A percentile compares a stretch with the other conserved stretches of the same genome.
These are phyloP conservation scores for Coreoperca whiteheadi DNA, from an alignment of 2,113 vertebrate genomes.

Conservation along the genomic window DNA sequence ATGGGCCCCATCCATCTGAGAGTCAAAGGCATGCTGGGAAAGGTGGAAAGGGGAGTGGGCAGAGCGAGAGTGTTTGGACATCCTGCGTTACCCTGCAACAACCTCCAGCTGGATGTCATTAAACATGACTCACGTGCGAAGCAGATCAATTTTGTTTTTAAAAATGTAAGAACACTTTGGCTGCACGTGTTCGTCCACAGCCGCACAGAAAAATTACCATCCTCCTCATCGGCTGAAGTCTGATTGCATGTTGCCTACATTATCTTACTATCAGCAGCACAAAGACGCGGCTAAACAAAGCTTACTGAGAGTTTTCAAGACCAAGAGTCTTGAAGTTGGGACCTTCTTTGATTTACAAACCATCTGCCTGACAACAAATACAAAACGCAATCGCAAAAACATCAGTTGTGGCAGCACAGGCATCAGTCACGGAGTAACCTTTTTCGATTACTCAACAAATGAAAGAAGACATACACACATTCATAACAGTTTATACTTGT, in stretches of 20 bases:
- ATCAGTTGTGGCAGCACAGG: not conserved
- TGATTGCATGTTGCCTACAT: constrained; percentile 5
- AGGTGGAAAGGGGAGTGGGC: constrained; percentile 33
- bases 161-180: constrained; percentile 42
- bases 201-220: constrained; percentile 23
- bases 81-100: constrained; percentile 53
- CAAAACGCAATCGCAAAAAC: not conserved
- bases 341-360: not conserved
- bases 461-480: constrained; percentile 9
- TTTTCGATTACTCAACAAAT: not conserved
- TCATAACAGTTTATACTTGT: constrained; percentile 7
- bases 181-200: constrained; percentile 50
- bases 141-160: constrained; percentile 59
- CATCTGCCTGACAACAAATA: not conserved
- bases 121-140: constrained; percentile 55
- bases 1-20: constrained; percentile 53
- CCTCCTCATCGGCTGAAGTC: not conserved
- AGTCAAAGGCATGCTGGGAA: constrained; percentile 53
- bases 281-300: not conserved
- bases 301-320: not conserved
- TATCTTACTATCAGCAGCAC: not conserved
- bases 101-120: constrained; percentile 75
- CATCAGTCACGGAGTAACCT: not conserved
- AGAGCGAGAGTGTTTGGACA: constrained; percentile 39
- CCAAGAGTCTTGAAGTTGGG: not conserved